Conservation (phyloP, 1,140 invertebrate genomes). For the Dinothrombium tinctorium region DNA sequence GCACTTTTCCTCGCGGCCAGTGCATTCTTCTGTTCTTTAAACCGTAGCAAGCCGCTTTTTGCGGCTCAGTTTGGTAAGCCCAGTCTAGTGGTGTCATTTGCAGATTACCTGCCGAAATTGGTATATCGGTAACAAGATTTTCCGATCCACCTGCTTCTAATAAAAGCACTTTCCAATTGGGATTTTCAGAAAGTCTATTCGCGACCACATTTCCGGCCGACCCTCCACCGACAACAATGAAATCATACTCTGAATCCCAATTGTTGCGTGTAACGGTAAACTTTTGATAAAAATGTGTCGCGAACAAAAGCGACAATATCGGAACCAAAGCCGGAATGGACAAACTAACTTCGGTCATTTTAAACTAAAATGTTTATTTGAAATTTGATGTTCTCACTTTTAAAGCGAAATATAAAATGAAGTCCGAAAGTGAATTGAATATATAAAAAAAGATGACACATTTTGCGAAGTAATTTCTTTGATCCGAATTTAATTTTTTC, state of each 20-base stretch:
- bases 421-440: too few relatives aligned
- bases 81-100: conserved; percentile 62
- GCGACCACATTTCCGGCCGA: conserved; percentile 86
- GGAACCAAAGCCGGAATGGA: too few relatives aligned
- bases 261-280: conserved; percentile 28
- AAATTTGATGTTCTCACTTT: too few relatives aligned
- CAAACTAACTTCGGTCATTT: too few relatives aligned
- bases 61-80: conserved; percentile 58
- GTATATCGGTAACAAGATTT: conserved; percentile 65
- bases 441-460: too few relatives aligned
- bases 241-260: conserved; percentile 47
- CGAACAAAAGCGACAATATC: too few relatives aligned
- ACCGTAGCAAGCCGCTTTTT: conserved; percentile 49
- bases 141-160: conserved; percentile 77
- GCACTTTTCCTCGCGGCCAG: conserved; percentile 56
- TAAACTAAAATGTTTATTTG: too few relatives aligned
- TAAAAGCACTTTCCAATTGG: conserved; percentile 33
- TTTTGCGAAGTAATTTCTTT: too few relatives aligned
- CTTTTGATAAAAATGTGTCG: conserved; percentile 5
- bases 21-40: conserved; percentile 50
- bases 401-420: too few relatives aligned
- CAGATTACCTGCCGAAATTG: conserved; percentile 56
- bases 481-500: too few relatives aligned
- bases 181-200: conserved; percentile 55
- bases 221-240: conserved; percentile 58